Evolutionary conservation across 1,140 invertebrate species (phyloP), one percentile per base, ranked within the genome.

Genomic region (Zaprionus inermis): DNA sequence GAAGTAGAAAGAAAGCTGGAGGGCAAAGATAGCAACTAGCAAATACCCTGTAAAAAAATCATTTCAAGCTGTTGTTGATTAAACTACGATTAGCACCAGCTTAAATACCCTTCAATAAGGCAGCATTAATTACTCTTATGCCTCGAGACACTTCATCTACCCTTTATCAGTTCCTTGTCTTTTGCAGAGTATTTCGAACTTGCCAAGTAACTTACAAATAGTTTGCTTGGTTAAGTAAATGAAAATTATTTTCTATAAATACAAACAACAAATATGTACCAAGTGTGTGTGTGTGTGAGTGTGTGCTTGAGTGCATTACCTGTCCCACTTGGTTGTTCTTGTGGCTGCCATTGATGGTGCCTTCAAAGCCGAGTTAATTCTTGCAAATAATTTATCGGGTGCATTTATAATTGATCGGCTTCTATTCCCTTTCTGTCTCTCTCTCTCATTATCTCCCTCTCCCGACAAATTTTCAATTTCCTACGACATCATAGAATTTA

Each of bases 401-500:
- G 81, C 81, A 84, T 84, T 84, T 84, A 84, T 84, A 84, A 84
- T 84, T 84, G 77, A 84, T 84, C n/a, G n/a, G 81, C 69, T 70
- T 32, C 70, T 72, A 36, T 57, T 69, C 36, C 67, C 14, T 14
- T 49, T 16, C 57, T 58, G 14, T 30, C 60, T 51, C 32, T 51
- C 20, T 54, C 44, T 65, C 49, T 30, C 28, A 24, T 4, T 24
- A 2, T 46, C 16, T 49, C 18, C 32, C n/a, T 41, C 11, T 28
- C 60, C 44, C 22, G 57, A 4, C 32, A 73, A 61, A 69, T 74
- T 69, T 77, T 77, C 71, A 74, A 69, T 73, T 63, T 61, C 22
- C 58, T 41, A 38, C 49, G 6, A 57, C 38, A 56, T 41, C 22
- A 57, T 52, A 20, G 22, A 51, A 69, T 61, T 57, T 69, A 38